These are phyloP conservation scores for Sterna hirundo DNA, from an alignment of 2,113 vertebrate species.

Conservation along the genomic window DNA sequence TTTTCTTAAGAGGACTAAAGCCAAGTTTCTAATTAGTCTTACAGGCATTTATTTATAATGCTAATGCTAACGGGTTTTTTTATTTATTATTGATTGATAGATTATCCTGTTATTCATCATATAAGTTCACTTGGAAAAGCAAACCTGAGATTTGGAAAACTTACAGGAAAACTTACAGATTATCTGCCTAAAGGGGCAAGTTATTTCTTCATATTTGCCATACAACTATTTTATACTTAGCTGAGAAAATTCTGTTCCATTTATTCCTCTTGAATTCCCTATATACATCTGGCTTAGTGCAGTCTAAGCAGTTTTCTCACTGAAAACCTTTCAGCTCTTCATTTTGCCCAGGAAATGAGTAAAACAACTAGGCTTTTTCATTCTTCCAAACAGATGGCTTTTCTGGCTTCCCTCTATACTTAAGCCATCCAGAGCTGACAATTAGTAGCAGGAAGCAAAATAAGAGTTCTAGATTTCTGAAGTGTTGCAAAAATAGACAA, in stretches of 20 bases:
- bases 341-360: slow-evolving; percentile 67
- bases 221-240: neutral
- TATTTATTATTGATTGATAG: neutral
- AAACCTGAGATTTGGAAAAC: neutral
- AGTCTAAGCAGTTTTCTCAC: slow-evolving; percentile 65
- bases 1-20: neutral
- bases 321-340: slow-evolving; percentile 67
- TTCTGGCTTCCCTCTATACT: slow-evolving; percentile 55
- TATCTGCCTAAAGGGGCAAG: neutral
- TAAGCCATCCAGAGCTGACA: slow-evolving; percentile 49
- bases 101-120: neutral
- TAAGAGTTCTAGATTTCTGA: slow-evolving; percentile 34
- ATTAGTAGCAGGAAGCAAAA: slow-evolving; percentile 58
- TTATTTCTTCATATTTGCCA: neutral
- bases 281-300: slow-evolving; percentile 60
- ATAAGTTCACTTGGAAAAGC: neutral
- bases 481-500: neutral
- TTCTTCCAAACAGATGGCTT: slow-evolving; percentile 69
- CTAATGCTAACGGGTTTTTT: neutral
- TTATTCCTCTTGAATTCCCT: slow-evolving; percentile 31
- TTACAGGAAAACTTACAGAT: neutral
- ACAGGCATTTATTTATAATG: neutral
- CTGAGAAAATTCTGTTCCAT: slow-evolving; percentile 20
- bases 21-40: neutral
- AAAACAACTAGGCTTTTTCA: slow-evolving; percentile 65